A percentile compares a stretch with the other conserved stretches of the same genome.
Conservation (phyloP, 2,888 invertebrate genomes). For the Nomada ruficornis region DNA sequence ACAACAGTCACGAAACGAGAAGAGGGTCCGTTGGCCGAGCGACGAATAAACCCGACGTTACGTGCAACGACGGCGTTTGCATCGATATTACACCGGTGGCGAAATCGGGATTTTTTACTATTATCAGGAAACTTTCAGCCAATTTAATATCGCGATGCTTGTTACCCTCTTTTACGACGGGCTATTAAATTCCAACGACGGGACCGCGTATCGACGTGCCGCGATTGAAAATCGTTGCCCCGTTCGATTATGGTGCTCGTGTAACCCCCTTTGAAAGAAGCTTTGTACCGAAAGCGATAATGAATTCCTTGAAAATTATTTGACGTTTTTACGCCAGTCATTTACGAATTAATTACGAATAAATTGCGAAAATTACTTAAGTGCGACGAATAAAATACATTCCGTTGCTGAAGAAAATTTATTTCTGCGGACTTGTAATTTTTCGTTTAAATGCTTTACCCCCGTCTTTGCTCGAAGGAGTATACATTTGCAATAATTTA, state of each 20-base stretch:
- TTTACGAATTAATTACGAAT: too few species aligned
- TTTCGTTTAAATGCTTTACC: too few species aligned
- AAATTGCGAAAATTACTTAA: too few species aligned
- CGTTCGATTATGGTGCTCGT: not conserved
- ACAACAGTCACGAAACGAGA: too few species aligned
- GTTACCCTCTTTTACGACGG: not conserved
- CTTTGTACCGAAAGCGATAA: not conserved
- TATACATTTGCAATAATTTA: not conserved
- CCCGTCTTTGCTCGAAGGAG: not conserved
- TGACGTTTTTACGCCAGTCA: not conserved
- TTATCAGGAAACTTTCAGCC: constrained; percentile 38
- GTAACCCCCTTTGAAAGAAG: not conserved
- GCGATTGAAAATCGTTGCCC: constrained; percentile 25
- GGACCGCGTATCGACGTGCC: constrained; percentile 12
- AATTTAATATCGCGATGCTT: constrained; percentile 40
- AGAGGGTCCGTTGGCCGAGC: not conserved
- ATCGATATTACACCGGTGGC: constrained; percentile 30
- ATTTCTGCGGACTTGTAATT: too few species aligned
- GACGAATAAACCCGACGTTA: constrained; percentile 19
- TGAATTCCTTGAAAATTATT: not conserved
- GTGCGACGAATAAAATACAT: too few species aligned
- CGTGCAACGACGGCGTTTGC: not conserved
- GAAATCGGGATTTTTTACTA: constrained; percentile 34
- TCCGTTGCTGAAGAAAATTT: too few species aligned
- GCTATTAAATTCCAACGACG: constrained; percentile 46